Evolutionary conservation across 2,113 vertebrate genomes (phyloP), one percentile per base, ranked within the genome.

Genomic region (Colossoma macropomum): DNA sequence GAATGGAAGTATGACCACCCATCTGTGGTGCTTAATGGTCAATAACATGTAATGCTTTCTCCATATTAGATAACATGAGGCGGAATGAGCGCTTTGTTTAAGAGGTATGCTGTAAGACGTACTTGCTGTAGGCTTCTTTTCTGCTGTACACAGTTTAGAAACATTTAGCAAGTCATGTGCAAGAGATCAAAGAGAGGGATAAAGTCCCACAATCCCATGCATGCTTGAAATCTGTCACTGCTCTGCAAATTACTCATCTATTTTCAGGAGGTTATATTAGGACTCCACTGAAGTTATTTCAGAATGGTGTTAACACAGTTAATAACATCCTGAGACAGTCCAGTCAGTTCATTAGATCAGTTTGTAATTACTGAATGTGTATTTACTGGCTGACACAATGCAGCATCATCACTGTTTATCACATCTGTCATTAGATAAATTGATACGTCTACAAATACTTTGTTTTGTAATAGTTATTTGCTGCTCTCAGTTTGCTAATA

Each of bases 381-480:
- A 21, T 21, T 56, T 21, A 21, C 52, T 56, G 45, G 15, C 52
- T 56, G 52, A 19, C 52, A 21, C 52, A 4, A 21, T 56, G 2
- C 15, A 59, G 32, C 54, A n/a, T 59, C 54, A 21, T 69, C 32
- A 69, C 32, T n/a, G 19, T 38, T 69, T 23, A 38, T 69, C 10
- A 69, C 4, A 16, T 38, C 34, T 23, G 23, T 69, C 19, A 69
- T 69, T 38, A 69, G 30, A 19, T 21, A 23, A 17, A 69, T 1
- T 23, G 1, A 23, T 38, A 19, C 19, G 4, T 7, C 1, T 45
- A 45, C 6, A 45, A 45, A 45, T 32, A 11, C 19, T 23, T 38
- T 9, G 17, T 38, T 16, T 17, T 0, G 30, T n/a, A 3, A 30
- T 52, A 95, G 86, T 16, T 94, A 90, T 85, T 92, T 91, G 0